phyloP scores from a whole-genome alignment of 2,113 vertebrate species.

The Antechinus flavipes region DNA sequence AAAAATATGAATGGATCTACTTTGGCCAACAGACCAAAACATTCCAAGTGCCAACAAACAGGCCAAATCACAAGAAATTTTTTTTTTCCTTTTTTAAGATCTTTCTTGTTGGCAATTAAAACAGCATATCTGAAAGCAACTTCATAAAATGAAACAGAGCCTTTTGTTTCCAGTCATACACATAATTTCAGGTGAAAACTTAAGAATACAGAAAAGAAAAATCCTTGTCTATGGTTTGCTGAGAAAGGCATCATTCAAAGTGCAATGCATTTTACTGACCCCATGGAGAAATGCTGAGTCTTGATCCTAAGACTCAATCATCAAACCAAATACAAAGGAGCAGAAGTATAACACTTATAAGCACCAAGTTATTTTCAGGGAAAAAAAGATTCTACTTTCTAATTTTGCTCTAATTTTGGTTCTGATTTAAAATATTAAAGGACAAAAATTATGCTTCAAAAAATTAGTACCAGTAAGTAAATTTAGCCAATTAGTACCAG shows the following conservation, averaged over 20 bases:
- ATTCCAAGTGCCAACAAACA: conserved; percentile 38
- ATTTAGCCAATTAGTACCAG: conserved; percentile 40
- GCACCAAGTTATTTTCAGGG: background rate
- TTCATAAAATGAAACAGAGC: conserved; percentile 2
- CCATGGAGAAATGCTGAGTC: background rate
- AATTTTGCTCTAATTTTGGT: conserved; percentile 44
- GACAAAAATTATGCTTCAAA: conserved; percentile 61
- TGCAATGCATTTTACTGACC: conserved; percentile 5
- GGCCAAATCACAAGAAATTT: conserved; percentile 42
- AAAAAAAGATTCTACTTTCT: conserved; percentile 31
- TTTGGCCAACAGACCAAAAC: conserved; percentile 51
- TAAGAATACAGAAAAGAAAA: conserved; percentile 14
- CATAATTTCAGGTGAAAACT: conserved; percentile 39
- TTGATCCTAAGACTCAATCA: conserved; percentile 2
- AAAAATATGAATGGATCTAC: background rate
- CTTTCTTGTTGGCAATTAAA: conserved; percentile 48
- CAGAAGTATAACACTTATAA: conserved; percentile 38
- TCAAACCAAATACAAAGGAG: background rate
- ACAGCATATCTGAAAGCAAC: conserved; percentile 25
- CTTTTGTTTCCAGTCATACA: conserved; percentile 42
- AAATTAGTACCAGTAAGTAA: background rate
- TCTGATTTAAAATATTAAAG: conserved; percentile 58
- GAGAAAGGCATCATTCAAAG: conserved; percentile 39
- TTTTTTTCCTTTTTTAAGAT: conserved; percentile 30
- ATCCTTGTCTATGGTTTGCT: conserved; percentile 26